Base-by-base conservation (phyloP, 2,113 vertebrate species). In the Lasiurus cinereus region DNA sequence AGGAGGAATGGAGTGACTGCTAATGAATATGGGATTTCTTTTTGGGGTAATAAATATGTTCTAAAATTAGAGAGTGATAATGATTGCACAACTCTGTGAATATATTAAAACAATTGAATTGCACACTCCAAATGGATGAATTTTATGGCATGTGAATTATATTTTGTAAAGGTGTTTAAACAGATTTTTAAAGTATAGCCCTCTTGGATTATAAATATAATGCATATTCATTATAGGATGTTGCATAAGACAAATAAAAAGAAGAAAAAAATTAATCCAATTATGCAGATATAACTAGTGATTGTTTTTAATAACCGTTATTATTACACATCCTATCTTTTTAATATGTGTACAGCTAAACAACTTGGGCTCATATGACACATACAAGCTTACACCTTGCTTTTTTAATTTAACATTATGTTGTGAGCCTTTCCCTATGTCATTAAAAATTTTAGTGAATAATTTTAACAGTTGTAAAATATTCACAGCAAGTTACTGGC, bases 211-310 rank as follows among this genome's bases (percentile, higher is more conserved):
- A 76, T 73, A 80, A 83, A 72, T 74, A 76, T 46, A 89, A 88
- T 54, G 50, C 4, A 31, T 52, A 21, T 78, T 62, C 52, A 84
- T 90, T 70, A 69, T 14, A 78, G 62, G 59, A 84, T 59, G 14
- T 56, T 90, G 5, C 43, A 78, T 39, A 77, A 94, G 64, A 39
- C 36, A 93, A 80, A 19, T 62, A 94, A 43, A 83, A 78, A 94
- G 18, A 84, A 56, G 76, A 84, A 78, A 77, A 59, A 8, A 76
- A 83, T 69, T 59, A 77, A 84, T 77, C 18, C 43, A 19, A 69
- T 48, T 27, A 70, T 59, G 36, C 22, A 77, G 36, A 84, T 12
- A 43, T 50, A 69, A 70, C 73, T 43, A 36, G 66, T 31, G 70
- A 64, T 50, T 62, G 21, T 72, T 36, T 6, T 72, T 87, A 80